Evolutionary conservation across 2,797 vertebrate species (phyloP).

Genomic region (Scolopax rusticola): DNA sequence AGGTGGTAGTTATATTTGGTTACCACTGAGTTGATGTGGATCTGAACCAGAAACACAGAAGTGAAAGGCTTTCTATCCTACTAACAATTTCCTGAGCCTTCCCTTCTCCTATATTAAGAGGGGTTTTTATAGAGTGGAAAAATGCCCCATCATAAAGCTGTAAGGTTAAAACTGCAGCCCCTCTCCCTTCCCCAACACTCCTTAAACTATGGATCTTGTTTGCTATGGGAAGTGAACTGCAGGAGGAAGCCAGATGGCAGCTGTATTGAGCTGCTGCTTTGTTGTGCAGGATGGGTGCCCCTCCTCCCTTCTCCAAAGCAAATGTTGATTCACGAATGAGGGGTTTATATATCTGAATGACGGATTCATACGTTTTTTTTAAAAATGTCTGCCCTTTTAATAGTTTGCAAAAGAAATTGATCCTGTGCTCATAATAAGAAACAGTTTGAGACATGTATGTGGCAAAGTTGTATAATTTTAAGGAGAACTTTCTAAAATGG

Average conservation of each 20-base stretch:
- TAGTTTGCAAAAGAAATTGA: conserved; percentile 22
- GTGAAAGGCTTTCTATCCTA: conserved; percentile 63
- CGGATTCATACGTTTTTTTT: background rate
- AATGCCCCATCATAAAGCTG: conserved; percentile 61
- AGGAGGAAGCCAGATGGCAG: conserved; percentile 73
- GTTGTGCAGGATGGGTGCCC: conserved; percentile 66
- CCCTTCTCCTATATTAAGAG: conserved; percentile 59
- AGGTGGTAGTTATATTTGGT: conserved; percentile 61
- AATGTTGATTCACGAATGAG: conserved; percentile 60
- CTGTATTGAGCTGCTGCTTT: conserved; percentile 70
- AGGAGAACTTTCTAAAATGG: conserved; percentile 31
- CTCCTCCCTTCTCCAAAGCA: conserved; percentile 64
- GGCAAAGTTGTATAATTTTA: conserved; percentile 34
- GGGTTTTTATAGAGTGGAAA: conserved; percentile 60
- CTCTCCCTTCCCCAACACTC: conserved; percentile 57
- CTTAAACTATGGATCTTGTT: conserved; percentile 67
- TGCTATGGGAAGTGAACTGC: conserved; percentile 68
- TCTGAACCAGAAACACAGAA: conserved; percentile 67
- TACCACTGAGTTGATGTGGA: conserved; percentile 48
- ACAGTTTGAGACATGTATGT: background rate
- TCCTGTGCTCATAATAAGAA: conserved; percentile 17
- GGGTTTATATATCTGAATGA: conserved; percentile 28
- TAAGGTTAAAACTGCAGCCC: conserved; percentile 61
- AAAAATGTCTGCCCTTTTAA: conserved; percentile 2
- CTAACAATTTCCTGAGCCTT: conserved; percentile 74